Evolutionary conservation across 1,140 invertebrate genomes (phyloP).

Genomic region (Steinernema khuongi): DNA sequence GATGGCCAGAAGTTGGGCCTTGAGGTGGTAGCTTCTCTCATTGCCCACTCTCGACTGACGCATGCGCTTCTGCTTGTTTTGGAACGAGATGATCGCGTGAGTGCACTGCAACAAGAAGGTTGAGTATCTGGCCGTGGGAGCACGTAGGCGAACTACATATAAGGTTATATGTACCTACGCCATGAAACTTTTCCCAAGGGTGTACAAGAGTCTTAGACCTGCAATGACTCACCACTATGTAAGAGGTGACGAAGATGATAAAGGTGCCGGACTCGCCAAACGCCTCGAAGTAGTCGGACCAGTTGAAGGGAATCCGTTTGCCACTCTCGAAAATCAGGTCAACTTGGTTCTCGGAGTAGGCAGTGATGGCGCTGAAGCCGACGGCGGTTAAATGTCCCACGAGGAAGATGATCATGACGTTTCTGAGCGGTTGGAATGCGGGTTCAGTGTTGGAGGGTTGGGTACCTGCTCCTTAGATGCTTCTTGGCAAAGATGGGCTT

Average conservation of each 20-base stretch:
- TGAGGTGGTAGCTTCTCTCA: background rate
- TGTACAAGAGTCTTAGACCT: no score
- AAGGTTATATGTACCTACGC: no score
- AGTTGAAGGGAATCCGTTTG: background rate
- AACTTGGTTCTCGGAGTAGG: background rate
- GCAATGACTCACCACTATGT: background rate
- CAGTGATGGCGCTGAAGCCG: background rate
- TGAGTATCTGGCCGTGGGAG: no score
- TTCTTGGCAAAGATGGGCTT: background rate
- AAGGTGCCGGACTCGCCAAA: background rate
- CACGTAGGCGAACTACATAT: no score
- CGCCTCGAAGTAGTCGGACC: conserved; percentile 2
- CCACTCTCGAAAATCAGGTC: background rate
- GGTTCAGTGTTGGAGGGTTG: background rate
- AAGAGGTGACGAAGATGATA: background rate
- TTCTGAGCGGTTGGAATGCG: background rate
- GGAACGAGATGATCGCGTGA: background rate
- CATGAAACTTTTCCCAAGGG: no score
- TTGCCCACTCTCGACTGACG: background rate
- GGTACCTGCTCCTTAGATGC: background rate
- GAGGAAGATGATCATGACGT: background rate
- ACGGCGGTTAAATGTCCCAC: background rate
- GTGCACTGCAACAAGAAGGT: background rate
- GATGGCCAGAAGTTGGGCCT: background rate
- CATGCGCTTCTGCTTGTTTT: background rate